phyloP scores from a whole-genome alignment of 2,888 invertebrate genomes.

The Cotesia congregata region DNA sequence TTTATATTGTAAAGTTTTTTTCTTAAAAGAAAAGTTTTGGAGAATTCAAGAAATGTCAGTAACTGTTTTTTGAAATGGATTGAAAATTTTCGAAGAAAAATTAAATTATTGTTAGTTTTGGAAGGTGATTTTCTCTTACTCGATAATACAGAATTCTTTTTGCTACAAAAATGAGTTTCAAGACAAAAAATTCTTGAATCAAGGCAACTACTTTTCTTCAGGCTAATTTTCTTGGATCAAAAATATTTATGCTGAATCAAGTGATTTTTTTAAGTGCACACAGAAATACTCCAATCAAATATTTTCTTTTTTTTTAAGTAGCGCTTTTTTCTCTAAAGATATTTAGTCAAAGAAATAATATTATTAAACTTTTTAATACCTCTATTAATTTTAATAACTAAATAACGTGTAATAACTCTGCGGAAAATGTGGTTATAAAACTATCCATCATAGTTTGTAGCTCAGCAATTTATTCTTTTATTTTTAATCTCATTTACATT shows the following conservation, averaged over 20 bases:
- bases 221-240: background rate
- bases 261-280: too few relatives aligned
- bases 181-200: background rate
- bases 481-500: background rate
- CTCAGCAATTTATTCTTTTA: background rate
- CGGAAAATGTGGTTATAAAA: background rate
- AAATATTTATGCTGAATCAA: too few relatives aligned
- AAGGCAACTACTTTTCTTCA: background rate
- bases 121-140: background rate
- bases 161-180: conserved; percentile 4
- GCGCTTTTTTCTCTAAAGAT: too few relatives aligned
- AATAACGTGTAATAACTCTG: background rate
- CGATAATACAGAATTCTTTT: background rate
- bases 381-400: background rate
- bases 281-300: too few relatives aligned
- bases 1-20: too few relatives aligned
- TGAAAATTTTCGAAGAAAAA: too few relatives aligned
- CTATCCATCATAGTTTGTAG: background rate
- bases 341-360: background rate
- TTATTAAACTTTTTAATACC: background rate
- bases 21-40: too few relatives aligned
- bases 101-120: background rate
- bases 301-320: too few relatives aligned
- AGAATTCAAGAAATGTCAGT: too few relatives aligned
- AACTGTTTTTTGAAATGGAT: too few relatives aligned